A percentile compares a stretch with the other conserved stretches of the same genome.
phyloP scores from a whole-genome alignment of 1,140 invertebrate genomes.

The Papilio machaon region DNA sequence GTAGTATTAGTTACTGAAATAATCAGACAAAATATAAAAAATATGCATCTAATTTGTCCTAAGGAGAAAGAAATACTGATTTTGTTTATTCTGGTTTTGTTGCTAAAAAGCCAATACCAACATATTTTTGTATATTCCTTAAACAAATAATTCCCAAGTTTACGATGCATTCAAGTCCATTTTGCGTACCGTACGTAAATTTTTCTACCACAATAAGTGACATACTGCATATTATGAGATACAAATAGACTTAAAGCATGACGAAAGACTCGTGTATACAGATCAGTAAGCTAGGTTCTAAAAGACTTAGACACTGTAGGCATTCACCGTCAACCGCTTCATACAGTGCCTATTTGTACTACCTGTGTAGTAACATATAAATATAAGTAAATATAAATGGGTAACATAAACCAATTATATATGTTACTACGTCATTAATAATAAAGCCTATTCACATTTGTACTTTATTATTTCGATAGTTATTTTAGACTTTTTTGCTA shows the following conservation, averaged over 20 bases:
- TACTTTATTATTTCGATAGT: too few relatives aligned
- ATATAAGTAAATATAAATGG: neutral
- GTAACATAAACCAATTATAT: neutral
- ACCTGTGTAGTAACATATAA: neutral
- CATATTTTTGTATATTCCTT: too few relatives aligned
- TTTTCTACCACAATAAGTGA: neutral
- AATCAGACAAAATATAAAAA: neutral
- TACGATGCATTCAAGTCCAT: too few relatives aligned
- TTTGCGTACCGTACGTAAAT: too few relatives aligned
- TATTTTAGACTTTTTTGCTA: too few relatives aligned
- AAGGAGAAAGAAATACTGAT: too few relatives aligned
- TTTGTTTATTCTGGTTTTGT: too few relatives aligned
- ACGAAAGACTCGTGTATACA: neutral
- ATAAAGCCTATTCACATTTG: neutral
- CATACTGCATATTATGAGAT: neutral
- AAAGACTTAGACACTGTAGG: neutral
- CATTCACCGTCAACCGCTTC: neutral
- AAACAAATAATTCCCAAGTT: too few relatives aligned
- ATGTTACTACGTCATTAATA: neutral
- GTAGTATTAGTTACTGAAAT: neutral
- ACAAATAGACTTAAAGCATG: neutral
- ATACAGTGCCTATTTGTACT: neutral
- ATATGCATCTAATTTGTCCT: neutral
- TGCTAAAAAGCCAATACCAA: too few relatives aligned
- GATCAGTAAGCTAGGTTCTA: neutral